phyloP scores from a whole-genome alignment of 2,113 vertebrate species.

The Centrocercus urophasianus region DNA sequence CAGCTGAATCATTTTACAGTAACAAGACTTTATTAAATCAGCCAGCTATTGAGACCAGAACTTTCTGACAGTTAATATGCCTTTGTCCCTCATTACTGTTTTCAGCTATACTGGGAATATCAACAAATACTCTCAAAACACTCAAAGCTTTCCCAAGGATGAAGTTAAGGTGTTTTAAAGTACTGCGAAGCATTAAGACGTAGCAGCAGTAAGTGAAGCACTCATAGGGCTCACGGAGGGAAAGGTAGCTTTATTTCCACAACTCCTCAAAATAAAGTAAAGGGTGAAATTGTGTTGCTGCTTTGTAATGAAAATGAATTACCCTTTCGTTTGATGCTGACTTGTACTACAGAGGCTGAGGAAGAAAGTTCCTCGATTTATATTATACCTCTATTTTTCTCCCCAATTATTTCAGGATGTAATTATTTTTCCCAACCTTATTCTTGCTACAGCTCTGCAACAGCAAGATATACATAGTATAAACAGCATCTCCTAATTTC shows the following conservation, averaged over 20 bases:
- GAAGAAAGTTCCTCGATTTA: not conserved
- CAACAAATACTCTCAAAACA: not conserved
- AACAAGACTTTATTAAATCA: constrained; percentile 73
- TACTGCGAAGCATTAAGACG: not conserved
- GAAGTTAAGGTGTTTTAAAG: constrained; percentile 24
- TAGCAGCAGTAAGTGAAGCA: not conserved
- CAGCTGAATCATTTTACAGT: constrained; percentile 52
- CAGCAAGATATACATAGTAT: not conserved
- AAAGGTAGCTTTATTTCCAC: not conserved
- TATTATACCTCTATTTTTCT: not conserved
- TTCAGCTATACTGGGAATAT: not conserved
- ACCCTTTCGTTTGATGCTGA: not conserved
- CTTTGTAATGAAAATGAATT: not conserved
- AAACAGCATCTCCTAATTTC: constrained; percentile 53
- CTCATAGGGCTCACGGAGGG: not conserved
- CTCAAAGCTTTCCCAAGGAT: not conserved
- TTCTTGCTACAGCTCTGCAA: constrained; percentile 9
- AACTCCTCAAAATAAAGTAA: not conserved
- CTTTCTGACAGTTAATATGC: constrained; percentile 47
- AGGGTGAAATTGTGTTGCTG: not conserved
- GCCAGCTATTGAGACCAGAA: constrained; percentile 39
- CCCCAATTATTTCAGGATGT: constrained; percentile 20
- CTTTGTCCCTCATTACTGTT: constrained; percentile 35
- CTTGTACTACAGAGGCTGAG: not conserved
- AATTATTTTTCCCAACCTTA: constrained; percentile 2